Evolutionary conservation across 1,140 invertebrate species (phyloP).

Genomic region (Drosophila persimilis): DNA sequence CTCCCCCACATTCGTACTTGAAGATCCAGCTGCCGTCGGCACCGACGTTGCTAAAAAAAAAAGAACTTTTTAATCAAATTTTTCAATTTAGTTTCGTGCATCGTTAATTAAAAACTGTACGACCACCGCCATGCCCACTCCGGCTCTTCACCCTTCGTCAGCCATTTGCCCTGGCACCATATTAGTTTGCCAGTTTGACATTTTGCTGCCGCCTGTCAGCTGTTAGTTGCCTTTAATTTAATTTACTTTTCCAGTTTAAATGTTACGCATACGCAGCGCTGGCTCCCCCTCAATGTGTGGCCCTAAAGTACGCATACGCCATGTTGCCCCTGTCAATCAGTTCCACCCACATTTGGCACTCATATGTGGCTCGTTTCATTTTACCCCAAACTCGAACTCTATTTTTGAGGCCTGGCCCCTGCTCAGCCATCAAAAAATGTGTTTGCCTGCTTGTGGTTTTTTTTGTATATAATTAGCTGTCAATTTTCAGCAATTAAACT

Average conservation of each 20-base stretch:
- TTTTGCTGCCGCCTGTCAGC: conserved; percentile 32
- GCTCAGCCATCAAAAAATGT: too few relatives aligned
- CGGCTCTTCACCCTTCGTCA: not conserved
- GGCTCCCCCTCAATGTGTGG: too few relatives aligned
- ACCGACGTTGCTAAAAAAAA: conserved; percentile 22
- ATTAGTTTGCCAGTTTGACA: conserved; percentile 64
- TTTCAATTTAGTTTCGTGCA: conserved; percentile 74
- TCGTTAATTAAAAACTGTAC: conserved; percentile 73
- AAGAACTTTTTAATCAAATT: conserved; percentile 80
- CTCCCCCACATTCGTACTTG: conserved; percentile 54
- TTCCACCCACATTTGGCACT: too few relatives aligned
- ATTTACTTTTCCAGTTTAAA: conserved; percentile 47
- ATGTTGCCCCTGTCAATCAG: too few relatives aligned
- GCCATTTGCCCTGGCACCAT: conserved; percentile 13
- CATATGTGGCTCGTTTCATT: too few relatives aligned
- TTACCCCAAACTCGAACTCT: too few relatives aligned
- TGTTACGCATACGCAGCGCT: conserved; percentile 54
- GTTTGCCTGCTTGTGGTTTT: not conserved
- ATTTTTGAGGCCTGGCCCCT: too few relatives aligned
- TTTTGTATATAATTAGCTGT: conserved; percentile 15
- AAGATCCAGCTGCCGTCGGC: conserved; percentile 65
- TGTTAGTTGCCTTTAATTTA: conserved; percentile 53
- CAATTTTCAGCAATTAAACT: not conserved
- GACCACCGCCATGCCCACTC: not conserved
- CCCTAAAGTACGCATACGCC: not conserved